phyloP scores from a whole-genome alignment of 2,888 invertebrate species.

The Catocala sponsa region DNA sequence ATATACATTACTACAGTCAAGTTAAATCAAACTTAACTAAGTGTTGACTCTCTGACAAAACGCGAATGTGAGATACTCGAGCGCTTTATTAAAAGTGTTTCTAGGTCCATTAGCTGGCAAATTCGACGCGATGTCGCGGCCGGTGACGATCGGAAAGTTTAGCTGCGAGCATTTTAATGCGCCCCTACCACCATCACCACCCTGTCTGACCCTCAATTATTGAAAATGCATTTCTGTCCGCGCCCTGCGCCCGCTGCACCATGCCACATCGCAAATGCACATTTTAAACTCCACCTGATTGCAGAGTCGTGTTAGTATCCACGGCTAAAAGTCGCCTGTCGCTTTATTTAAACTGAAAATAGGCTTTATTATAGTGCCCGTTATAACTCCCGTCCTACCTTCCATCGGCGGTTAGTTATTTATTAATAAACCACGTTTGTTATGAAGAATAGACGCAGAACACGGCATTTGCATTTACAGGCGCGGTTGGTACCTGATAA shows the following conservation, averaged over 20 bases:
- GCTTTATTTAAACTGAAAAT: slow-evolving; percentile 74
- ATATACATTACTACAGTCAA: too few species aligned
- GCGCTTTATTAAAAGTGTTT: slow-evolving; percentile 16
- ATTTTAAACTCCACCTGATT: slow-evolving; percentile 87
- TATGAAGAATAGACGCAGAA: neutral
- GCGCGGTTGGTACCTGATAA: too few species aligned
- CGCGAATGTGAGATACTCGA: neutral
- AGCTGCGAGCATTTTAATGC: slow-evolving; percentile 79
- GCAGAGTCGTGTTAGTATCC: slow-evolving; percentile 83
- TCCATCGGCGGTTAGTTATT: slow-evolving; percentile 38
- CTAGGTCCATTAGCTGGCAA: slow-evolving; percentile 54
- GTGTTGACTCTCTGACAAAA: too few species aligned
- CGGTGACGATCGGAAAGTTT: slow-evolving; percentile 79
- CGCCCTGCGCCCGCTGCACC: slow-evolving; percentile 75
- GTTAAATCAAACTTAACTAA: too few species aligned
- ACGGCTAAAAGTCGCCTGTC: slow-evolving; percentile 81
- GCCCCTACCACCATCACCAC: slow-evolving; percentile 71
- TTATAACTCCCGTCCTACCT: slow-evolving; percentile 56
- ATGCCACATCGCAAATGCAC: slow-evolving; percentile 85
- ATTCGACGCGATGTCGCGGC: slow-evolving; percentile 53
- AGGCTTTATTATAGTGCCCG: slow-evolving; percentile 61
- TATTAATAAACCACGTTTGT: slow-evolving; percentile 13
- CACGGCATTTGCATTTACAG: too few species aligned
- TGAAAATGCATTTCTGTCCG: slow-evolving; percentile 86
- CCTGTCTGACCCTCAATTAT: slow-evolving; percentile 88